These are phyloP conservation scores for Cyphomyrmex costatus DNA, from an alignment of 1,140 invertebrate species.

Conservation along the genomic window DNA sequence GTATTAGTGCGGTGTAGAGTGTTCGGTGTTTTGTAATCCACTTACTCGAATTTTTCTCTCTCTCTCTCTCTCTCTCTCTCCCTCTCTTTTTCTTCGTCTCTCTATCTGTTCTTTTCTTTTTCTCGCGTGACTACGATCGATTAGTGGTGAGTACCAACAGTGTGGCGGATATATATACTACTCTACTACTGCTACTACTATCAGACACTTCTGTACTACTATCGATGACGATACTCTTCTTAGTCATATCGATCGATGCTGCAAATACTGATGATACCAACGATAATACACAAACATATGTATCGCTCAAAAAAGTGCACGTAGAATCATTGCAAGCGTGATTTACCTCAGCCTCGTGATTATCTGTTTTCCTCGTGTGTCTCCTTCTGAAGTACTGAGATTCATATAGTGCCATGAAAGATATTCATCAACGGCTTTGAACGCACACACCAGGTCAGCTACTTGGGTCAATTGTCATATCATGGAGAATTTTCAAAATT, in stretches of 20 bases:
- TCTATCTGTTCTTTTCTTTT: slow-evolving; percentile 59
- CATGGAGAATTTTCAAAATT: neutral
- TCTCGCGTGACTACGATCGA: slow-evolving; percentile 68
- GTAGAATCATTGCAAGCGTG: slow-evolving; percentile 35
- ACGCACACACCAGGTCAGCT: slow-evolving; percentile 15
- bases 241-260: neutral
- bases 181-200: slow-evolving; percentile 4
- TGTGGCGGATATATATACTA: slow-evolving; percentile 51
- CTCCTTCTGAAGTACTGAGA: slow-evolving; percentile 27
- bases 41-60: slow-evolving; percentile 68
- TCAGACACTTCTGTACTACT: neutral
- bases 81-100: slow-evolving; percentile 58
- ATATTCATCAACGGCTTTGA: slow-evolving; percentile 18
- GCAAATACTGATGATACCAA: neutral
- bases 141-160: slow-evolving; percentile 72
- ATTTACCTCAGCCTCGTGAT: slow-evolving; percentile 47
- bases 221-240: slow-evolving; percentile 8
- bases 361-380: slow-evolving; percentile 31
- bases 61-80: slow-evolving; percentile 74
- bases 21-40: slow-evolving; percentile 75
- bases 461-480: slow-evolving; percentile 28
- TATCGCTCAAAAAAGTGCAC: slow-evolving; percentile 47
- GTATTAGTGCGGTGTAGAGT: slow-evolving; percentile 86
- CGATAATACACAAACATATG: slow-evolving; percentile 23
- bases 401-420: slow-evolving; percentile 1